These are phyloP conservation scores for Creontiades dilutus DNA, from an alignment of 2,888 invertebrate genomes.

Conservation along the genomic window DNA sequence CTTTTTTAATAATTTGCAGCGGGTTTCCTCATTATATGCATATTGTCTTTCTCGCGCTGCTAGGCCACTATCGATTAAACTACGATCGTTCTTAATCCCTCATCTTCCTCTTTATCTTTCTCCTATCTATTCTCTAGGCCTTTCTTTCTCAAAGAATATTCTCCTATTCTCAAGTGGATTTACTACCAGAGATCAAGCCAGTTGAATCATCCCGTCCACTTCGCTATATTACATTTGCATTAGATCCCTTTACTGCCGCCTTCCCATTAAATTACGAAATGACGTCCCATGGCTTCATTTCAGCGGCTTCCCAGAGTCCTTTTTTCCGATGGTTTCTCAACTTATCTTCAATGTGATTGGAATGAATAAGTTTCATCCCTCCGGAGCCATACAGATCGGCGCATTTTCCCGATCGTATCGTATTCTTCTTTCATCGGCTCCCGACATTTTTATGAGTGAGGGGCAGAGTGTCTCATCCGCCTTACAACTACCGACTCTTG, in stretches of 20 bases:
- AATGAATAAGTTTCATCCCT: constrained; percentile 17
- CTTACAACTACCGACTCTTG: background rate
- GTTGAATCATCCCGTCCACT: constrained; percentile 29
- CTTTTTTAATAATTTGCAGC: too few relatives aligned
- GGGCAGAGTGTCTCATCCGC: background rate
- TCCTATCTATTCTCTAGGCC: constrained; percentile 14
- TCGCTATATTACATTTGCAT: constrained; percentile 36
- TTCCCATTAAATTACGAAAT: constrained; percentile 34
- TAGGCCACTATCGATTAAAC: background rate
- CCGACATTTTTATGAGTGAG: background rate
- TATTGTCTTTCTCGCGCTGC: too few relatives aligned
- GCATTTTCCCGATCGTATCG: background rate
- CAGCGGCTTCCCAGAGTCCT: background rate
- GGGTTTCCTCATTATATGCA: too few relatives aligned
- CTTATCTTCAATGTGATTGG: constrained; percentile 24
- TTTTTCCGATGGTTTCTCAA: constrained; percentile 24
- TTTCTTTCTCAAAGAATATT: background rate
- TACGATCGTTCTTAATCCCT: background rate
- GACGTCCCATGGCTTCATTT: constrained; percentile 17
- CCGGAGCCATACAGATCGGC: constrained; percentile 7
- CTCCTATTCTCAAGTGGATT: constrained; percentile 6
- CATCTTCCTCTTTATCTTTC: constrained; percentile 1
- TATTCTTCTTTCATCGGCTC: background rate
- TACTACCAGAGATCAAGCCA: constrained; percentile 32
- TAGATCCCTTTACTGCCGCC: constrained; percentile 32